These are phyloP conservation scores for Cygnus buccinator DNA, from an alignment of 2,113 vertebrate species.

Conservation along the genomic window DNA sequence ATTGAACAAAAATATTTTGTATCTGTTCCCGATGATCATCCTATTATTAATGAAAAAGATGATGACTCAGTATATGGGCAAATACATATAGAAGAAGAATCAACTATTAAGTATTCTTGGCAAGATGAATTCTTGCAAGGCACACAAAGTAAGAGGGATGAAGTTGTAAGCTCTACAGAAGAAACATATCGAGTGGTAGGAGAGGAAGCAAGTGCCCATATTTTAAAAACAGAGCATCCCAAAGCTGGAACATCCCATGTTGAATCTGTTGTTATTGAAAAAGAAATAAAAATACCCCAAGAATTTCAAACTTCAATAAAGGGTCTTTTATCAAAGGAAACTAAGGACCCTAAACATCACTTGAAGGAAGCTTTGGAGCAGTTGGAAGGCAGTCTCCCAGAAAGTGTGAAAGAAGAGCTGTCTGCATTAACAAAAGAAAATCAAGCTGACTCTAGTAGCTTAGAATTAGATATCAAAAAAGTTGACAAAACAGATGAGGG, in stretches of 20 bases:
- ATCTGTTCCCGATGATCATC: slow-evolving; percentile 90
- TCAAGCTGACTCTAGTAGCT: slow-evolving; percentile 69
- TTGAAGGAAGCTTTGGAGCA: slow-evolving; percentile 88
- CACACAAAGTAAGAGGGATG: slow-evolving; percentile 57
- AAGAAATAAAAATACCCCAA: slow-evolving; percentile 89
- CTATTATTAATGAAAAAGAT: slow-evolving; percentile 73
- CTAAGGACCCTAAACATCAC: slow-evolving; percentile 86
- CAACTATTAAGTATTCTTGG: slow-evolving; percentile 82
- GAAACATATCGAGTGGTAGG: slow-evolving; percentile 35
- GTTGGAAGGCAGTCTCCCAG: slow-evolving; percentile 85
- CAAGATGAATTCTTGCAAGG: slow-evolving; percentile 83
- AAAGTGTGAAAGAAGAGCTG: slow-evolving; percentile 87
- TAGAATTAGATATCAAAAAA: slow-evolving; percentile 87
- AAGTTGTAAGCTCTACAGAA: slow-evolving; percentile 45
- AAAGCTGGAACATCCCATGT: slow-evolving; percentile 64
- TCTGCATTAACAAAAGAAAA: slow-evolving; percentile 80
- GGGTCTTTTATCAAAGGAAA: slow-evolving; percentile 79
- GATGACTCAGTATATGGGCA: slow-evolving; percentile 88
- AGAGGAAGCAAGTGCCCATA: slow-evolving; percentile 11
- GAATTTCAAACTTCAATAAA: slow-evolving; percentile 86
- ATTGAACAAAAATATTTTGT: slow-evolving; percentile 91
- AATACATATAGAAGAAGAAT: slow-evolving; percentile 82
- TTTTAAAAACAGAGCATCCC: slow-evolving; percentile 58
- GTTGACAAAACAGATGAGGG: slow-evolving; percentile 79
- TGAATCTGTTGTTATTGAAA: slow-evolving; percentile 85